These are phyloP conservation scores for Semnornis frantzii DNA, from an alignment of 2,113 vertebrate genomes.

Conservation along the genomic window DNA sequence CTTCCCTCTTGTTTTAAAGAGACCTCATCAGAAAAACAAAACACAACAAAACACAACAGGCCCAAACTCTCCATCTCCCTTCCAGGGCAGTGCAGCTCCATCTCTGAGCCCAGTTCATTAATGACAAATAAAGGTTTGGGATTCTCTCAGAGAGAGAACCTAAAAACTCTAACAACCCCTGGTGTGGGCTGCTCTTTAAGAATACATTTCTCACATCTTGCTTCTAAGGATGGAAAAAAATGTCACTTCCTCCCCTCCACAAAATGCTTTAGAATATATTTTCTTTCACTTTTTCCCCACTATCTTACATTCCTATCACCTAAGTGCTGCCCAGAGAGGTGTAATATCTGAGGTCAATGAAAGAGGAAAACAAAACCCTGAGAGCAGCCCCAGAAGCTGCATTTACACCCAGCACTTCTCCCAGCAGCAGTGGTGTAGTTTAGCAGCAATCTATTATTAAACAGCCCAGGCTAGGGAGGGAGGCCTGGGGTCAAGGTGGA, in stretches of 20 bases:
- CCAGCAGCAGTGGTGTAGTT: slow-evolving; percentile 12
- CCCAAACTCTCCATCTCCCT: not conserved
- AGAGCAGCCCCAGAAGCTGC: not conserved
- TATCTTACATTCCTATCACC: not conserved
- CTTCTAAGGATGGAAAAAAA: not conserved
- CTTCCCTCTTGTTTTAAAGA: not conserved
- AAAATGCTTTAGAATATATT: not conserved
- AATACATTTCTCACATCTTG: not conserved
- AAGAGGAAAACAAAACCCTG: slow-evolving; percentile 4
- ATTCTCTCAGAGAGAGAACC: not conserved
- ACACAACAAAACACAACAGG: no score
- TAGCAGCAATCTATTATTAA: slow-evolving; percentile 33
- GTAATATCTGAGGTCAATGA: not conserved
- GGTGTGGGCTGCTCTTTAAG: not conserved
- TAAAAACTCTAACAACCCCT: not conserved
- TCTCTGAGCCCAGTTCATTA: not conserved
- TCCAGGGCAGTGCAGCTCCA: not conserved
- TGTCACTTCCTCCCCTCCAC: not conserved
- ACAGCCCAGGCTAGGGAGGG: not conserved
- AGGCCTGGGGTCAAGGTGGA: not conserved
- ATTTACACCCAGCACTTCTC: not conserved
- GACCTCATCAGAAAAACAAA: not conserved
- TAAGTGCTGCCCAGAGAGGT: not conserved
- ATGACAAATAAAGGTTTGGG: not conserved
- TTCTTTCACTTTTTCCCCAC: not conserved